phyloP scores from a whole-genome alignment of 2,113 vertebrate genomes.

The Ophthalmotilapia sp. region DNA sequence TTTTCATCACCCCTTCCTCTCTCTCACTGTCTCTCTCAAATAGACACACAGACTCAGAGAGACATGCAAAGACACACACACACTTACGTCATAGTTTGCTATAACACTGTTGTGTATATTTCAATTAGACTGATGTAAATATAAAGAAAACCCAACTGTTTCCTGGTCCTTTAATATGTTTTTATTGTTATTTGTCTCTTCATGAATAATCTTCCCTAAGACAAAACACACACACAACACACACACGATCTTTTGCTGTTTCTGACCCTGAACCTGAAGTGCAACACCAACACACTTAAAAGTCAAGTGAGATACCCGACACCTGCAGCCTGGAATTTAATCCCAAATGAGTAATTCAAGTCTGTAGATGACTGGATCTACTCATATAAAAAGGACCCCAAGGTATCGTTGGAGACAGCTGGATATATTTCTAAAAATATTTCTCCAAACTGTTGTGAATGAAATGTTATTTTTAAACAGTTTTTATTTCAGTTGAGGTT shows the following conservation, averaged over 20 bases:
- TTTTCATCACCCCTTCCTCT: background rate
- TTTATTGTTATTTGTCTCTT: background rate
- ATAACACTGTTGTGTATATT: background rate
- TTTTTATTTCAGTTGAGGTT: background rate
- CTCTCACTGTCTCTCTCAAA: background rate
- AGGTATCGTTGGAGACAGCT: rapidly evolving
- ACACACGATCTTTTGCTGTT: background rate
- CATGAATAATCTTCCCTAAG: background rate
- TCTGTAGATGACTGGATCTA: background rate
- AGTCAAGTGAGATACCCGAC: background rate
- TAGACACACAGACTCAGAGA: background rate
- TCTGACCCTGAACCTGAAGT: background rate
- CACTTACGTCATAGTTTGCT: background rate
- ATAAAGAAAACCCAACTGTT: background rate
- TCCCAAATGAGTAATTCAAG: background rate
- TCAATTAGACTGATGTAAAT: background rate
- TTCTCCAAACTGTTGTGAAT: background rate
- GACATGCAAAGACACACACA: background rate
- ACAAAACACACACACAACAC: background rate
- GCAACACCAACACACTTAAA: background rate
- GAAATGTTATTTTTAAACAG: background rate
- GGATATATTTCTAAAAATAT: background rate
- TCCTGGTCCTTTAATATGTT: background rate
- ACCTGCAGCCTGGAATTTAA: background rate
- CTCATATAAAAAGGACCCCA: background rate